Evolutionary conservation across 2,113 vertebrate genomes (phyloP).

Genomic region (Baryphthengus martii): DNA sequence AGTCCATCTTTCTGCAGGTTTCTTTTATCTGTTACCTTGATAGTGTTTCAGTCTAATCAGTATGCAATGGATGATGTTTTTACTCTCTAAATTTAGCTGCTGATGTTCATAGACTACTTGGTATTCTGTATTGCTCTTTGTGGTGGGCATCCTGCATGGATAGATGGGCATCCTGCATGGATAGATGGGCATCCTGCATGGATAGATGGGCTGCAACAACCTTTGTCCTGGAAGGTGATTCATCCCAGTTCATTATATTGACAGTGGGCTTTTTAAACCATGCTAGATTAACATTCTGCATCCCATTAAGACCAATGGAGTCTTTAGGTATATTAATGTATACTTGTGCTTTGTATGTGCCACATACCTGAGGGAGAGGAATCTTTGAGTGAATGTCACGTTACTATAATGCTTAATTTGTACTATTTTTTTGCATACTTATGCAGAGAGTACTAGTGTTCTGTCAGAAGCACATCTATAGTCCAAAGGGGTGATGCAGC

Average conservation of each 20-base stretch:
- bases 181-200: background rate
- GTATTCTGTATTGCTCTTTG: background rate
- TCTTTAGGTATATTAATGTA: background rate
- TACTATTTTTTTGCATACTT: background rate
- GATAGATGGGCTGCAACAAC: background rate
- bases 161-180: background rate
- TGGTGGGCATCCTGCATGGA: background rate
- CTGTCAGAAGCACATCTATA: background rate
- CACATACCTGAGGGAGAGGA: background rate
- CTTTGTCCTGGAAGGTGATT: background rate
- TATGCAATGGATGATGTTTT: background rate
- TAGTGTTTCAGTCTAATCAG: slow-evolving; percentile 5
- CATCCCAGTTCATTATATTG: background rate
- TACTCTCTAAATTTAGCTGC: slow-evolving; percentile 40
- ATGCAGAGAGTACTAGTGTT: background rate
- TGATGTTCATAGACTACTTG: background rate
- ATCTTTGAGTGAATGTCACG: background rate
- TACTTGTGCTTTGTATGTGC: background rate
- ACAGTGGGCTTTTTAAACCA: background rate
- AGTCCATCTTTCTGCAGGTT: background rate
- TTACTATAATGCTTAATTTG: background rate
- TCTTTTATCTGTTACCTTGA: background rate
- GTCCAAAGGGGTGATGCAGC: background rate
- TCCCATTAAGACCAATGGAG: background rate
- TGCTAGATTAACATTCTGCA: no score